Conservation (phyloP, 2,888 invertebrate genomes). For the Xanthorhoe spadicearia region DNA sequence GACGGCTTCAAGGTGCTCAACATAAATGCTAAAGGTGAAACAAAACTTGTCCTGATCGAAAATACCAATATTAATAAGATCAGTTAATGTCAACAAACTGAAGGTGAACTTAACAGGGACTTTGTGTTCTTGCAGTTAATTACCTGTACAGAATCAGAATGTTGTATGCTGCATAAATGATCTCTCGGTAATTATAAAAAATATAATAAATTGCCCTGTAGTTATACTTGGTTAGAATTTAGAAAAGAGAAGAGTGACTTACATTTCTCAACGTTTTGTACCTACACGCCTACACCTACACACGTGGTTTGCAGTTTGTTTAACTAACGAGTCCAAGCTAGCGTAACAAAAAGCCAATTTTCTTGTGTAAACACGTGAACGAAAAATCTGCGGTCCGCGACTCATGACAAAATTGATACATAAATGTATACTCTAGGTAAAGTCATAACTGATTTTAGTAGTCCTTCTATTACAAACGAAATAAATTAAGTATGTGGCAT, state of each 20-base stretch:
- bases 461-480: neutral
- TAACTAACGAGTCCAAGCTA: slow-evolving; percentile 48
- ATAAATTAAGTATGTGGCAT: neutral
- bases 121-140: slow-evolving; percentile 27
- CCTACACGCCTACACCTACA: too few relatives aligned
- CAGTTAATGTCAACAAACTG: slow-evolving; percentile 68
- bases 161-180: slow-evolving; percentile 2
- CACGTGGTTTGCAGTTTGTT: slow-evolving; percentile 41
- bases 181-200: neutral
- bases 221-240: neutral
- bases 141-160: slow-evolving; percentile 16
- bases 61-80: slow-evolving; percentile 50
- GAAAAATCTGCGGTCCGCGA: slow-evolving; percentile 50
- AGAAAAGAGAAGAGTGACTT: neutral
- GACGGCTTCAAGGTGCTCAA: slow-evolving; percentile 62
- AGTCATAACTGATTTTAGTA: slow-evolving; percentile 17
- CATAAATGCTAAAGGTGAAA: slow-evolving; percentile 61
- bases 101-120: slow-evolving; percentile 56
- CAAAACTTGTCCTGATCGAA: slow-evolving; percentile 63
- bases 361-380: slow-evolving; percentile 66
- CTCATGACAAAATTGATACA: slow-evolving; percentile 40
- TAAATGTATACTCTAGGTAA: slow-evolving; percentile 15
- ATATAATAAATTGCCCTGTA: neutral
- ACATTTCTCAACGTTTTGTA: neutral
- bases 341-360: slow-evolving; percentile 63